Conservation (phyloP, 2,888 invertebrate species). For the Camponotus fellah region DNA sequence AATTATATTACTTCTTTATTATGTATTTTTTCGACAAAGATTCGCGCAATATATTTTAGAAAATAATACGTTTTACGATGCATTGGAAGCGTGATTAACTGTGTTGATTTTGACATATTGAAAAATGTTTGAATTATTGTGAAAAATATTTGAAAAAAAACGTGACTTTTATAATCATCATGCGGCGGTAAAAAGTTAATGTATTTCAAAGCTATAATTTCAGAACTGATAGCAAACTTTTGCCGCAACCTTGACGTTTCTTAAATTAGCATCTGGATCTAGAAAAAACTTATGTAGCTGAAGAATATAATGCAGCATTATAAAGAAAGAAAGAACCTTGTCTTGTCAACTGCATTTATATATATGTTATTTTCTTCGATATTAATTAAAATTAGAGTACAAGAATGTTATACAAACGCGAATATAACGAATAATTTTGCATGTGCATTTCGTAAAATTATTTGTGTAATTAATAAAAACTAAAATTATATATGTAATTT, state of each 20-base stretch:
- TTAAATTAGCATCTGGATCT: conserved; percentile 77
- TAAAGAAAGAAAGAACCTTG: neutral
- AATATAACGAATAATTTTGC: neutral
- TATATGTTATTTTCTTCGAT: neutral
- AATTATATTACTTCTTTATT: neutral
- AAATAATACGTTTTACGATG: neutral
- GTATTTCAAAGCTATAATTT: neutral
- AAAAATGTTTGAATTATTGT: neutral
- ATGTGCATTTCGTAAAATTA: neutral
- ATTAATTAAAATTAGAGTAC: conserved; percentile 7
- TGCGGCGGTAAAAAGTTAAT: conserved; percentile 7
- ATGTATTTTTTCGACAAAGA: neutral
- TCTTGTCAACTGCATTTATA: conserved; percentile 1
- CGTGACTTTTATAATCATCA: neutral
- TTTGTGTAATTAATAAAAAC: neutral
- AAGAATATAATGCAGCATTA: neutral
- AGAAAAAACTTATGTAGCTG: conserved; percentile 39
- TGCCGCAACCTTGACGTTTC: conserved; percentile 44
- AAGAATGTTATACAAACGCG: neutral
- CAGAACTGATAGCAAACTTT: neutral
- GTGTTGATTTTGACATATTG: neutral
- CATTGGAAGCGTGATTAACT: neutral
- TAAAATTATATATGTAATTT: too few species aligned
- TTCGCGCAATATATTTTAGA: neutral
- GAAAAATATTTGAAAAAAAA: neutral